Evolutionary conservation across 2,797 vertebrate species (phyloP), one percentile per base, ranked within the genome.

Genomic region (Acanthurus leucopareius): DNA sequence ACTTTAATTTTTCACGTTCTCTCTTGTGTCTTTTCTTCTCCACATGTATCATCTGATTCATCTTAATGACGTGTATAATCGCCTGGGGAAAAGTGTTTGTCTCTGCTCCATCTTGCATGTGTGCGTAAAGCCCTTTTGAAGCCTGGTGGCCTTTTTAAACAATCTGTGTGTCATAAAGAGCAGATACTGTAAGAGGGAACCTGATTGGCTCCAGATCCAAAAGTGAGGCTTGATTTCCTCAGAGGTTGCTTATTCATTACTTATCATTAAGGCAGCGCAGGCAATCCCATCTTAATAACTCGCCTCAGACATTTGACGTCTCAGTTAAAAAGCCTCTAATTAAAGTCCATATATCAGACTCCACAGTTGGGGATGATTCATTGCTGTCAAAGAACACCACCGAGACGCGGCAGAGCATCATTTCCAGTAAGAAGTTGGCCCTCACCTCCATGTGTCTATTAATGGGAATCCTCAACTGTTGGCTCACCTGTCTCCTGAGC

Each of bases 261-360:
- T 78, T 82, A 73, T 85, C 85, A 84, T 86, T 82, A 83, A 63
- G 66, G 51, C 73, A 32, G 54, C 7, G 13, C 56, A 20, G 77
- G 75, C 69, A 63, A 65, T 84, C 74, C 81, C 7, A 5, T 80
- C 73, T 79, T 82, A 90, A 85, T 93, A 89, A 88, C 69, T 66
- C 17, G 2, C 59, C 69, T 67, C 77, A 70, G 74, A 48, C 57
- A 45, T 70, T 69, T 73, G 88, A 89, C 86, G 77, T 82, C 74
- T 83, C 79, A 25, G 68, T 85, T 84, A 63, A 83, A 90, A 86
- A 83, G 69, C 76, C 73, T 77, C 75, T 86, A 87, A 91, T 91
- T 92, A 88, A 91, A 88, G 79, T 82, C 74, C 77, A 82, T 83
- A 72, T 77, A 86, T 89, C 83, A 80, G 83, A 20, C 78, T 84